These are phyloP conservation scores for Ctenodactylus gundi DNA, from an alignment of 2,113 vertebrate species.

Conservation along the genomic window DNA sequence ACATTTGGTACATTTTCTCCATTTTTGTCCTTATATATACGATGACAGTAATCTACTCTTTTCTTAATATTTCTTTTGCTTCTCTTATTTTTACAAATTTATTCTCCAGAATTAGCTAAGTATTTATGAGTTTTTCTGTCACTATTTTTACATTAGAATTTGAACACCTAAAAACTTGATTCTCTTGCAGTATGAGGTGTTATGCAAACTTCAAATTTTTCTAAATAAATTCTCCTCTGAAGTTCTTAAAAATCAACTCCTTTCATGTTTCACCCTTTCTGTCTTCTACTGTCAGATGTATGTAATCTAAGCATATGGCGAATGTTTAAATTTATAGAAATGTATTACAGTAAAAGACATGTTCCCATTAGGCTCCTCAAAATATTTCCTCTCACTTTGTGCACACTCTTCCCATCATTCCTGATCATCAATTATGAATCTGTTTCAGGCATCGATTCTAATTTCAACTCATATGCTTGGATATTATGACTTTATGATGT, in stretches of 20 bases:
- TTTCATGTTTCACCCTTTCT: background rate
- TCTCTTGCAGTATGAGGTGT: background rate
- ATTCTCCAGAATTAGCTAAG: background rate
- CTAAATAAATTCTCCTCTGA: background rate
- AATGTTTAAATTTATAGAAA: too few species aligned
- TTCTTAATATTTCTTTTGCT: background rate
- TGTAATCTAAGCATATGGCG: too few species aligned
- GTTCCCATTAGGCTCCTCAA: too few species aligned
- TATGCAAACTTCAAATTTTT: background rate
- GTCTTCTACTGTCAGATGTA: too few species aligned
- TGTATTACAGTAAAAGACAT: too few species aligned
- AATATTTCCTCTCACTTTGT: too few species aligned
- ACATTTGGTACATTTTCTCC: background rate
- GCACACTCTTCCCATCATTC: too few species aligned
- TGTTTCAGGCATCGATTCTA: background rate
- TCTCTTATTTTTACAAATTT: background rate
- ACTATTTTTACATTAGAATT: background rate
- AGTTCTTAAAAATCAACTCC: background rate
- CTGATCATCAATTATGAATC: background rate
- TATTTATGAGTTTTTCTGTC: background rate
- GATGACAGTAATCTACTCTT: background rate
- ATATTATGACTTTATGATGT: background rate
- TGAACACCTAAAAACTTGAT: background rate
- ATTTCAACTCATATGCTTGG: background rate
- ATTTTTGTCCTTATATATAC: background rate